Evolutionary conservation across 2,113 vertebrate species (phyloP).

Genomic region (Chamaea fasciata): DNA sequence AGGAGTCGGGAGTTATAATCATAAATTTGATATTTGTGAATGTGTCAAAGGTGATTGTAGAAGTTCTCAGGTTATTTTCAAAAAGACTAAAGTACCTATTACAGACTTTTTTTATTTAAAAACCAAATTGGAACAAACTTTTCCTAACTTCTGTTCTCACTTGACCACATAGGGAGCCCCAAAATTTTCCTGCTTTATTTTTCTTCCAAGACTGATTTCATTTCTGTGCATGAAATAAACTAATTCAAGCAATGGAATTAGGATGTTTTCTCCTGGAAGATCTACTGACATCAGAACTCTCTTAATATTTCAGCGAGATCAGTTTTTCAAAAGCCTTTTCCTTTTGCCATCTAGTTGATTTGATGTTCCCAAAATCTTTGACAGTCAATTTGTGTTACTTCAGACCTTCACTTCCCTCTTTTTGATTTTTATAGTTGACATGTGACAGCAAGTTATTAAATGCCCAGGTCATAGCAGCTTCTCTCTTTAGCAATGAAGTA

Average conservation of each 20-base stretch:
- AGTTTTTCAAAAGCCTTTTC: neutral
- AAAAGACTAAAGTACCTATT: neutral
- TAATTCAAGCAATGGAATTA: neutral
- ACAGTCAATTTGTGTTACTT: neutral
- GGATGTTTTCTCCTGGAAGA: neutral
- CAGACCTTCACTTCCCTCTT: neutral
- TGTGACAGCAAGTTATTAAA: neutral
- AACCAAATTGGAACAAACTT: neutral
- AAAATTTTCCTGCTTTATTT: neutral
- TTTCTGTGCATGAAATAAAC: neutral
- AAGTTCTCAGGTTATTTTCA: neutral
- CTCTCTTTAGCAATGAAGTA: neutral
- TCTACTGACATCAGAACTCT: neutral
- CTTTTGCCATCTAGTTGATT: neutral
- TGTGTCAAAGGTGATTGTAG: neutral
- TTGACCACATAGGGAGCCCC: neutral
- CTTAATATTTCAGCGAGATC: neutral
- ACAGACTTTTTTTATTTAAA: neutral
- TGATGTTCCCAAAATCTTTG: neutral
- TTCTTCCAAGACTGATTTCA: neutral
- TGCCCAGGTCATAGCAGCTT: neutral
- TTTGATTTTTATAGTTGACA: neutral
- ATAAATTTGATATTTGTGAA: neutral
- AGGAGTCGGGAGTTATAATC: neutral
- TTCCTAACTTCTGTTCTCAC: neutral